Evolutionary conservation across 2,797 vertebrate species (phyloP), one percentile per base, ranked within the genome.

Genomic region (Oreortyx pictus): DNA sequence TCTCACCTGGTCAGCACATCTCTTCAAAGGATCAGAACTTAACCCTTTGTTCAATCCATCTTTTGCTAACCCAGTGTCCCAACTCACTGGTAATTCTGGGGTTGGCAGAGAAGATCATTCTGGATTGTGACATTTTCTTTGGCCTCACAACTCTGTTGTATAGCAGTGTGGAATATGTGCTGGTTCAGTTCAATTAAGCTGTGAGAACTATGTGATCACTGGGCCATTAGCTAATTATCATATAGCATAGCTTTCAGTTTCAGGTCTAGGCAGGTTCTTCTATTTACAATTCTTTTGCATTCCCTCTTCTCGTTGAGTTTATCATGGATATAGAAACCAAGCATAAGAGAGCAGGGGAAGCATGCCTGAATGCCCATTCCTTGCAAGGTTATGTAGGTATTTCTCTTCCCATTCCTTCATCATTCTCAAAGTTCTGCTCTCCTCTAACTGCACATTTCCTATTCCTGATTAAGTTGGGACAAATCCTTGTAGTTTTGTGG

Each of bases 1-100:
- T 68, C 4, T 68, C 6, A 18, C 7, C 15, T 67, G 16, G 11
- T 0, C 4, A 77, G 8, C 29, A 31, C 13, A n/a, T 1, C 8
- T 66, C 9, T 50, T 80, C 41, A 56, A 47, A 89, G 39, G 41
- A 37, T 50, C 35, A 41, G 29, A 25, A 73, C 6, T 31, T 83
- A 80, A 43, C n/a, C 4, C n/a, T 59, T 70, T 46, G 9, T 10
- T 50, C 18, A 33, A 4, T 44, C 3, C 6, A 1, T 35, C 9
- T 37, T 60, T 62, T 47, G 23, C 16, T 59, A 82, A 65, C 7
- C 49, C 4, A 37, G 37, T 37, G 37, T 37, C 37, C 37, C 37
- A 37, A 10, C 37, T 37, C 35, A 65, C 5, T 66, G 43, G 41
- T 20, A 62, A 70, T 73, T 75, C 43, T 47, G 15, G 17, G 3